Conservation (phyloP, 2,888 invertebrate genomes). For the Cyclophora albipunctata region DNA sequence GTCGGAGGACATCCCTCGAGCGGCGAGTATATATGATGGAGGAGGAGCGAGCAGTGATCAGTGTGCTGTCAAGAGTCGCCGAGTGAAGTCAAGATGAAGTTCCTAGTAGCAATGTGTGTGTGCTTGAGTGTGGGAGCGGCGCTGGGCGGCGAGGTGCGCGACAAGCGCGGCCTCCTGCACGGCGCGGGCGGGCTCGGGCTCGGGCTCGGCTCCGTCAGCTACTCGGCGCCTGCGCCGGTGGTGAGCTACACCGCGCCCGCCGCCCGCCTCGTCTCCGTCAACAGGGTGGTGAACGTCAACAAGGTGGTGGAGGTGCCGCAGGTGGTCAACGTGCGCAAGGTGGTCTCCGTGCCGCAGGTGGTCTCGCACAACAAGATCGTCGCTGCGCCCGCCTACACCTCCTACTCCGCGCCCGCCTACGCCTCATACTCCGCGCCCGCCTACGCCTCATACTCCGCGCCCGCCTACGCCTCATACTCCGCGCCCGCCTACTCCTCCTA, state of each 20-base stretch:
- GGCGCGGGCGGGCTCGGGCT: conserved; percentile 7
- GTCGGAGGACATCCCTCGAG: no score
- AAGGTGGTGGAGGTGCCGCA: conserved; percentile 20
- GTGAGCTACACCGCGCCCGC: conserved; percentile 21
- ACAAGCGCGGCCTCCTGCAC: conserved; percentile 25
- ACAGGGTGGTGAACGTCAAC: conserved; percentile 19
- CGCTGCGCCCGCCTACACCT: conserved; percentile 12
- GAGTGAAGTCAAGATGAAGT: background rate
- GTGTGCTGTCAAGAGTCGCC: no score
- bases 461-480: conserved; percentile 7
- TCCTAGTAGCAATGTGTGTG: conserved; percentile 19
- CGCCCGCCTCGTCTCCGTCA: conserved; percentile 25
- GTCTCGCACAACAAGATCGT: conserved; percentile 20
- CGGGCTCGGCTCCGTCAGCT: conserved; percentile 17
- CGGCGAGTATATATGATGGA: no score
- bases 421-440: conserved; percentile 14
- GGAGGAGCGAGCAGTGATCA: no score
- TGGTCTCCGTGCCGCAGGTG: conserved; percentile 23
- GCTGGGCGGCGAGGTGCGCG: conserved; percentile 21
- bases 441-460: conserved; percentile 10
- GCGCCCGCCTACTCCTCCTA: background rate
- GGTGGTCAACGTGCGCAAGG: conserved; percentile 22
- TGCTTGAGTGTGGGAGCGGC: conserved; percentile 12
- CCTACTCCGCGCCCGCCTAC: background rate
- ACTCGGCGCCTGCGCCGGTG: conserved; percentile 14